These are phyloP conservation scores for Megalurothrips usitatus DNA, from an alignment of 2,888 invertebrate genomes.

Conservation along the genomic window DNA sequence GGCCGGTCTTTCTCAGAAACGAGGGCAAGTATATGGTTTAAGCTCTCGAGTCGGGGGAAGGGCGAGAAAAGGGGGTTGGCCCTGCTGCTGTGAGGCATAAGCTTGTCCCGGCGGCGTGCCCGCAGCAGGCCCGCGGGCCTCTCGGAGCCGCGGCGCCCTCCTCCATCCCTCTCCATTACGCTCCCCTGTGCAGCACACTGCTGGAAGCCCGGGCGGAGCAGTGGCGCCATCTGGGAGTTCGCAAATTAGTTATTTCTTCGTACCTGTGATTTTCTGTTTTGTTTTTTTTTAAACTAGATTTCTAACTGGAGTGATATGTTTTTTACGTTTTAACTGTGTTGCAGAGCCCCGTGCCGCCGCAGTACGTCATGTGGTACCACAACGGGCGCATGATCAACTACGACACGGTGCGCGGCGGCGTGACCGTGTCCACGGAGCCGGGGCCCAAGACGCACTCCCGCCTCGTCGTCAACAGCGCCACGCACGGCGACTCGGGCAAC, in stretches of 20 bases:
- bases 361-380: constrained; percentile 50
- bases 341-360: constrained; percentile 47
- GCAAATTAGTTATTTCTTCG: too few relatives aligned
- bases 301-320: too few relatives aligned
- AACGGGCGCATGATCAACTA: constrained; percentile 49
- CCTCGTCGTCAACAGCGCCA: constrained; percentile 46
- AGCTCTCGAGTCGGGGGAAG: too few relatives aligned
- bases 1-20: too few relatives aligned
- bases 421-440: constrained; percentile 45
- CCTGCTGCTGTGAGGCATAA: too few relatives aligned
- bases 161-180: constrained; percentile 10
- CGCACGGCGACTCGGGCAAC: constrained; percentile 45
- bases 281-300: too few relatives aligned
- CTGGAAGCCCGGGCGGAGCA: too few relatives aligned
- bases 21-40: too few relatives aligned
- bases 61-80: too few relatives aligned
- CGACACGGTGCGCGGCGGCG: constrained; percentile 45
- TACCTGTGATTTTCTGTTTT: too few relatives aligned
- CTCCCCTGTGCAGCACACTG: background rate
- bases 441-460: constrained; percentile 46
- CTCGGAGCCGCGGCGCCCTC: background rate
- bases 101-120: background rate
- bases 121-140: background rate
- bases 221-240: too few relatives aligned
- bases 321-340: too few relatives aligned